Base-by-base conservation (phyloP, 1,140 invertebrate genomes). In the Fopius arisanus region DNA sequence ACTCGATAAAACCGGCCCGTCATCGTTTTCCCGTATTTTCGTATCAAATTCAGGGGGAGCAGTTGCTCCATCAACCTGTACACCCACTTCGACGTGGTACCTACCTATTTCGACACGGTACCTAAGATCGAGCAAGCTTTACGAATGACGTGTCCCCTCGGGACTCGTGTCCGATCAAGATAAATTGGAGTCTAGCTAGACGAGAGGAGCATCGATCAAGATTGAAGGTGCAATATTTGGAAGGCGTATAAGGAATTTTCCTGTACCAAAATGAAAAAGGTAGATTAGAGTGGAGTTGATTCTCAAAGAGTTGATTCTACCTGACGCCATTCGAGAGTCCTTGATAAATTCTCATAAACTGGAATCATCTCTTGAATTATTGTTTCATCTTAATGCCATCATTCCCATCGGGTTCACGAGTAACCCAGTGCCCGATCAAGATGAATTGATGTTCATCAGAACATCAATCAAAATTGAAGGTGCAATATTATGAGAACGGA, bases 1-100 rank as follows among this genome's bases (percentile, higher is more conserved):
- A 67, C 26, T 67, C 41, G 70, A 72, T 72, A 67, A 65, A 72
- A 59, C 54, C 29, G 26, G 43, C 14, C 23, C 59, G 26, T 70
- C 48, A 51, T 62, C 48, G 16, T 51, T 33, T 51, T 48, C 31
- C 23, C 63, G 37, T 72, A 59, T 59, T 59, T 59, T 59, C 7
- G 63, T 73, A 78, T 65, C 40, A 31, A 62, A 43, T 67, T 54
- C 37, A 16, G 16, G 29, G 14, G 43, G 7, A 48, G n/a, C 14
- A 14, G 5, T 19, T 48, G 7, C 14, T 12, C 16, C 4, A 48
- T 48, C 43, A n/a, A 48, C 43, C 14, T 48, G 16, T 48, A 48
- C 43, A 19, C 33, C n/a, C 33, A 37, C 12, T 7, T 12, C 16
- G 3, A 48, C 43, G 43, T 48, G 43, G n/a, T 16, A 19, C n/a